A percentile compares a stretch with the other conserved stretches of the same genome.
Conservation (phyloP, 2,888 invertebrate genomes). For the Parasteatoda lunata region DNA sequence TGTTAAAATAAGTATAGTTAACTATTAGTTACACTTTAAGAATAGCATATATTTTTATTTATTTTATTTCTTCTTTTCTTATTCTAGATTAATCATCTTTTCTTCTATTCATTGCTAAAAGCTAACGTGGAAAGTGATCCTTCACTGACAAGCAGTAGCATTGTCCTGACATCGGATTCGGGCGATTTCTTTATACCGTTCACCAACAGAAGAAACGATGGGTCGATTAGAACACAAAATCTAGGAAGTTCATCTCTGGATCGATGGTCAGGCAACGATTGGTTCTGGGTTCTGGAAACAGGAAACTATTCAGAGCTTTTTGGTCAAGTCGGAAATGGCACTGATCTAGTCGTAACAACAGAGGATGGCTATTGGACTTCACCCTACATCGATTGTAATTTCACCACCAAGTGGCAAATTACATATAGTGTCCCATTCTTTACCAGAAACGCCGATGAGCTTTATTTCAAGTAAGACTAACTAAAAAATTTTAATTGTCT, state of each 20-base stretch:
- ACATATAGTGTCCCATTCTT: slow-evolving; percentile 64
- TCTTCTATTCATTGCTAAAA: slow-evolving; percentile 64
- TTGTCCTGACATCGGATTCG: slow-evolving; percentile 52
- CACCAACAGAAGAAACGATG: slow-evolving; percentile 34
- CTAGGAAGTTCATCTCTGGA: slow-evolving; percentile 36
- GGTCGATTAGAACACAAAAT: slow-evolving; percentile 19
- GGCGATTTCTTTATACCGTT: slow-evolving; percentile 33
- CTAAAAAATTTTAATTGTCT: neutral
- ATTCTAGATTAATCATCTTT: slow-evolving; percentile 54
- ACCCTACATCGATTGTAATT: slow-evolving; percentile 66
- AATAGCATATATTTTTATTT: too few species aligned
- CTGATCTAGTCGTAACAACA: slow-evolving; percentile 25
- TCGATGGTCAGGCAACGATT: slow-evolving; percentile 52
- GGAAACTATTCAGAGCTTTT: slow-evolving; percentile 55
- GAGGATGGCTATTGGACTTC: slow-evolving; percentile 59
- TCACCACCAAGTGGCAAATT: slow-evolving; percentile 62
- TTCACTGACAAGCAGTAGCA: slow-evolving; percentile 62
- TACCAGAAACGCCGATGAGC: slow-evolving; percentile 35
- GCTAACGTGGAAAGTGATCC: slow-evolving; percentile 68
- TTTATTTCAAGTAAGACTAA: slow-evolving; percentile 54
- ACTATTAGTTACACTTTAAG: too few species aligned
- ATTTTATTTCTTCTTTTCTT: neutral
- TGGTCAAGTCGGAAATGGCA: slow-evolving; percentile 37
- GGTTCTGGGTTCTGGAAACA: slow-evolving; percentile 48
- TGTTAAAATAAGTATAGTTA: too few species aligned